These are phyloP conservation scores for Myotis myotis DNA, from an alignment of 2,797 vertebrate genomes.

Conservation along the genomic window DNA sequence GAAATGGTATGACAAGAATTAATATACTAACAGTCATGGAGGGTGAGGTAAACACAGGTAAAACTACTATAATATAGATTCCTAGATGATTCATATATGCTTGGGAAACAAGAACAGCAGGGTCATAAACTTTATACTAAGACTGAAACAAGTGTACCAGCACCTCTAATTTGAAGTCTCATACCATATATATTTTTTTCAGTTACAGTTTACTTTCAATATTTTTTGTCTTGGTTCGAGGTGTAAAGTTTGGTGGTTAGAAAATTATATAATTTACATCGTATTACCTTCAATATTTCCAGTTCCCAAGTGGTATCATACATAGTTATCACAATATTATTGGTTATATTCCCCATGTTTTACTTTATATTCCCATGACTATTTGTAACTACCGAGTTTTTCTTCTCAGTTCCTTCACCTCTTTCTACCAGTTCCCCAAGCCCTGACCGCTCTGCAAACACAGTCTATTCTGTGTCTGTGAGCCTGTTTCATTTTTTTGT, in stretches of 20 bases:
- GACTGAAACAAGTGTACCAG: background rate
- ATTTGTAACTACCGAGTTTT: background rate
- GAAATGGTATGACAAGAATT: slow-evolving; percentile 59
- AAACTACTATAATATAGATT: background rate
- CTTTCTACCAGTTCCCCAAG: background rate
- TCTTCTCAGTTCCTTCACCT: background rate
- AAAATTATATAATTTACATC: background rate
- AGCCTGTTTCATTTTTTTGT: background rate
- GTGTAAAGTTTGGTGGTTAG: background rate
- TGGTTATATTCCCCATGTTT: background rate
- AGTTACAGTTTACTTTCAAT: background rate
- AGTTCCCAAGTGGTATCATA: background rate
- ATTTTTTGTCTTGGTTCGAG: background rate
- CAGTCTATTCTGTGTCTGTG: background rate
- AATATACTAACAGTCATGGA: background rate
- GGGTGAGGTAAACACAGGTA: background rate
- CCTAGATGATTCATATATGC: background rate
- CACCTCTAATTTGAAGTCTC: background rate
- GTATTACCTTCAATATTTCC: background rate
- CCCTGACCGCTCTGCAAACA: background rate
- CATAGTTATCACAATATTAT: background rate
- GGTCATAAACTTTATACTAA: background rate
- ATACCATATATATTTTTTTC: background rate
- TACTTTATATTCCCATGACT: background rate
- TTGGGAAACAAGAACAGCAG: background rate